Conservation (phyloP, 2,888 invertebrate genomes). For the Nesidiocoris tenuis region DNA sequence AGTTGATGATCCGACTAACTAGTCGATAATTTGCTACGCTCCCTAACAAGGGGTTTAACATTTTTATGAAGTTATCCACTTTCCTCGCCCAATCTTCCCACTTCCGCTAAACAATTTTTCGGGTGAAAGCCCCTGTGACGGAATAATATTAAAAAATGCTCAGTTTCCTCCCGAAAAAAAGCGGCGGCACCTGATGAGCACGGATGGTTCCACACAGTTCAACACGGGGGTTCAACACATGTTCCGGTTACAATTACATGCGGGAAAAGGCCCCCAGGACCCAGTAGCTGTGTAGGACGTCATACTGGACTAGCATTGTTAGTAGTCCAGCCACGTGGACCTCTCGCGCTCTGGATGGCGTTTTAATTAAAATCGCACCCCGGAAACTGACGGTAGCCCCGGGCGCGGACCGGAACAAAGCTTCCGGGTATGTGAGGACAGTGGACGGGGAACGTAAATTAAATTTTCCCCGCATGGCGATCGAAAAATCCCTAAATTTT, state of each 20-base stretch:
- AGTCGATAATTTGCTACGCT: slow-evolving; percentile 33
- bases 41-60: slow-evolving; percentile 21
- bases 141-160: slow-evolving; percentile 31
- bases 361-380: slow-evolving; percentile 42
- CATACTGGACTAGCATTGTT: background rate
- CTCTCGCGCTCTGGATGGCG: slow-evolving; percentile 9
- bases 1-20: slow-evolving; percentile 5
- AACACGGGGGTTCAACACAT: slow-evolving; percentile 22
- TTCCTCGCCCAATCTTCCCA: slow-evolving; percentile 7
- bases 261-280: slow-evolving; percentile 14
- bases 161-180: slow-evolving; percentile 12
- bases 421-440: slow-evolving; percentile 12
- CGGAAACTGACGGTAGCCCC: slow-evolving; percentile 14
- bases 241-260: slow-evolving; percentile 40
- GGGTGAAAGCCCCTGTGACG: slow-evolving; percentile 37
- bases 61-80: slow-evolving; percentile 20
- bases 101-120: slow-evolving; percentile 28
- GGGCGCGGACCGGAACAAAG: slow-evolving; percentile 28
- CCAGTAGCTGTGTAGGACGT: background rate
- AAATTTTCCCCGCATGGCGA: slow-evolving; percentile 5
- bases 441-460: background rate
- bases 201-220: slow-evolving; percentile 10
- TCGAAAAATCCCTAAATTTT: no score
- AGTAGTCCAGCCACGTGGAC: slow-evolving; percentile 22
- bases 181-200: slow-evolving; percentile 27